A percentile compares a stretch with the other conserved stretches of the same genome.
Conservation (phyloP, 2,888 invertebrate species). For the Epirrita christyi region DNA sequence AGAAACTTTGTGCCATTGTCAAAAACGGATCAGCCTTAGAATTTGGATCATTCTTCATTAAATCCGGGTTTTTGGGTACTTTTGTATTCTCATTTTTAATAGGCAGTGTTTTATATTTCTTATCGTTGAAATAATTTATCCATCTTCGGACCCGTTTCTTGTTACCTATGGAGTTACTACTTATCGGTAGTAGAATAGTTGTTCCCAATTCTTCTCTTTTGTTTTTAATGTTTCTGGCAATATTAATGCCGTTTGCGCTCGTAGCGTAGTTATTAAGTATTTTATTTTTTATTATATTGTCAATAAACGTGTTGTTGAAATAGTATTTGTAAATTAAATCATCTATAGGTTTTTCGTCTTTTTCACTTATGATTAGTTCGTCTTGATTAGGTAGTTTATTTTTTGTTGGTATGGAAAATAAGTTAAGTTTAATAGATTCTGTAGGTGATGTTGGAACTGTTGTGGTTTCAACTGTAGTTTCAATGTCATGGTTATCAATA, state of each 20-base stretch:
- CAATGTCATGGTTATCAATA: background rate
- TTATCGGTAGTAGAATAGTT: constrained; percentile 59
- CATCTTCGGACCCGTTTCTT: constrained; percentile 61
- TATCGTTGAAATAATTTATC: constrained; percentile 59
- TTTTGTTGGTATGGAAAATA: constrained; percentile 63
- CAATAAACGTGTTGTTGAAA: constrained; percentile 77
- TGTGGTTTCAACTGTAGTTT: constrained; percentile 25
- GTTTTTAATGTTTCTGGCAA: constrained; percentile 49
- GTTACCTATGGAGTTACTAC: constrained; percentile 38
- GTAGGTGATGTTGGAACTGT: constrained; percentile 43
- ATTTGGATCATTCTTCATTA: constrained; percentile 25
- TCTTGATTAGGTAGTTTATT: constrained; percentile 63
- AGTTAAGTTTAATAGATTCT: constrained; percentile 69
- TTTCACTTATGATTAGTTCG: constrained; percentile 67
- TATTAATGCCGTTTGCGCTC: constrained; percentile 41
- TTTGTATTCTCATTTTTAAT: background rate
- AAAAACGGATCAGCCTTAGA: constrained; percentile 55
- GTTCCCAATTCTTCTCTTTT: constrained; percentile 60
- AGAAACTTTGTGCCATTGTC: constrained; percentile 68
- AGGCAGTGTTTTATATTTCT: constrained; percentile 24
- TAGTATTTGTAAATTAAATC: constrained; percentile 78
- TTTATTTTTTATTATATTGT: constrained; percentile 67
- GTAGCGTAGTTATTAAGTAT: constrained; percentile 54
- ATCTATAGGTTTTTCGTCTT: constrained; percentile 68
- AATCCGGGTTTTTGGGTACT: constrained; percentile 19